Evolutionary conservation across 2,888 invertebrate species (phyloP), one percentile per base, ranked within the genome.

Genomic region (Lagria hirta): DNA sequence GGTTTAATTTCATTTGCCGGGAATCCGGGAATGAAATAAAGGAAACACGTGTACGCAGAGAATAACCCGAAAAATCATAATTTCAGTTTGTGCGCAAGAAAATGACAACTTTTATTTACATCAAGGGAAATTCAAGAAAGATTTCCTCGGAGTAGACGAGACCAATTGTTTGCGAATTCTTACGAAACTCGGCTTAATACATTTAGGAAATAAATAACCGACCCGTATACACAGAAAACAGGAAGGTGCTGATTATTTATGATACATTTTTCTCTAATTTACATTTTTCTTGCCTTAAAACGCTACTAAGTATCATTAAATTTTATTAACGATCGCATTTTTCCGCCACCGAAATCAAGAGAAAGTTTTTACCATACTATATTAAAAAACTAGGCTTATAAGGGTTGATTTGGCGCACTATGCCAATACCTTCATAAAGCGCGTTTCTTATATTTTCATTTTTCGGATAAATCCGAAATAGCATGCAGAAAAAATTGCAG

Each of bases 161-260:
- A 53, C 59, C 64, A 64, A 64, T 64, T 64, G 64, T 62, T 62
- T 56, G 61, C 53, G 57, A 60, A 62, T 60, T 63, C 57, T 57
- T 59, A 51, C 59, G 58, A 62, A 62, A 62, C 58, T 48, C 59
- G 57, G 64, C 67, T 67, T 69, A 68, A 67, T 67, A 67, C 66
- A 64, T 66, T 66, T 64, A 59, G 57, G 61, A 59, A 62, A 67
- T 68, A 66, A 69, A 69, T 68, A 67, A 69, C 58, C 51, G 52
- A 50, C 51, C 52, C 48, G 43, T 53, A 49, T 61, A 64, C 62
- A 65, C 60, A 62, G 63, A 62, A 66, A 68, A 65, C 67, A 66
- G 70, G 69, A 70, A 66, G 67, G 55, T 64, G 62, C 65, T 65
- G 65, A 66, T 69, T 70, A 70, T 70, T 70, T 70, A 70, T 65